Evolutionary conservation across 2,888 invertebrate species (phyloP).

Genomic region (Pristionchus arcanus): DNA sequence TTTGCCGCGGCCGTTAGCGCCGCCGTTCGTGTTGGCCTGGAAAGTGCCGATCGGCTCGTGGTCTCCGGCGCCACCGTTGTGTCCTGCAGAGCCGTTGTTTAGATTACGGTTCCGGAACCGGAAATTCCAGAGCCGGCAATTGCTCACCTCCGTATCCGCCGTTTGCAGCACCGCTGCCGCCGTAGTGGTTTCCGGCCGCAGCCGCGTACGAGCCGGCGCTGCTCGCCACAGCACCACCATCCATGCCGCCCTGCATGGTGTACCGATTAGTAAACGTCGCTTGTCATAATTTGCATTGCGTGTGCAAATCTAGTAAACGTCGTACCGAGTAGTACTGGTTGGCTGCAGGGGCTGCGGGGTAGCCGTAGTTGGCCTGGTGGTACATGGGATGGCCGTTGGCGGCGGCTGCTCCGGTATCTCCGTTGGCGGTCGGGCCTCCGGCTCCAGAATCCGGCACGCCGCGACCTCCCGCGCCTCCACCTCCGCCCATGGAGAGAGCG

Average conservation of each 20-base stretch:
- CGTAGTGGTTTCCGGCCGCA: slow-evolving; percentile 51
- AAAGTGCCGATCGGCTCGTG: slow-evolving; percentile 55
- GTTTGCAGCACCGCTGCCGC: background rate
- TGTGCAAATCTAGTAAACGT: background rate
- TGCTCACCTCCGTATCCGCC: slow-evolving; percentile 18
- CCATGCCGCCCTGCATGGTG: slow-evolving; percentile 26
- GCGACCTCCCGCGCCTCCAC: slow-evolving; percentile 44
- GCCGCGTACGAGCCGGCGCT: slow-evolving; percentile 26
- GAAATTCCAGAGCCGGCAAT: background rate
- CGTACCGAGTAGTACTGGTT: slow-evolving; percentile 51
- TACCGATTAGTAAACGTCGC: background rate
- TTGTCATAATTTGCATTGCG: background rate
- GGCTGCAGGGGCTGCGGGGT: background rate
- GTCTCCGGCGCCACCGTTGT: slow-evolving; percentile 26
- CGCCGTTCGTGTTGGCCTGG: slow-evolving; percentile 14
- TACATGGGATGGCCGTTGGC: slow-evolving; percentile 50
- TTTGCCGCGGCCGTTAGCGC: slow-evolving; percentile 36
- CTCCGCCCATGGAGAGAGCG: slow-evolving; percentile 63
- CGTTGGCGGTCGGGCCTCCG: background rate
- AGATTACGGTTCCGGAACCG: background rate
- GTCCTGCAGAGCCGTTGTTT: slow-evolving; percentile 17
- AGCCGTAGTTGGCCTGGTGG: slow-evolving; percentile 12
- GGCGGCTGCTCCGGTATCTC: background rate
- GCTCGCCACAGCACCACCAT: background rate
- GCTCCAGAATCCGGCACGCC: background rate